Evolutionary conservation across 2,113 vertebrate species (phyloP), one percentile per base, ranked within the genome.

Genomic region (Crotalus tigris): DNA sequence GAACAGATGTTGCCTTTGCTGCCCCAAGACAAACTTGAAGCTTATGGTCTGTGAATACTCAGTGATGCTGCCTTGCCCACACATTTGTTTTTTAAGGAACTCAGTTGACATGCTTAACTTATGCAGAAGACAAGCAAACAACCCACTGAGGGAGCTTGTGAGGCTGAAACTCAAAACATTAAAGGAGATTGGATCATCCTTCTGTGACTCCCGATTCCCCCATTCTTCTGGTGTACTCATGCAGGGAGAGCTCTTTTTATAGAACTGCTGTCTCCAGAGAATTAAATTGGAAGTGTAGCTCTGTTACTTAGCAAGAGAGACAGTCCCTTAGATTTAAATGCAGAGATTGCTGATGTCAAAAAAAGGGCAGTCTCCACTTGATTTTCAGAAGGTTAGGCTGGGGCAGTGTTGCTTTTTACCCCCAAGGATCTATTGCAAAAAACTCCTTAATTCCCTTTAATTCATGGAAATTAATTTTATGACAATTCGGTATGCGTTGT

Each of bases 401-500:
- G 93, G 49, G 64, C 2, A 46, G 1, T 9, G 64, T 75, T 12
- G 58, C 9, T 13, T 44, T 95, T 94, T 93, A 5, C 92, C 75
- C 15, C 88, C 87, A 24, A 91, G 2, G 10, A 29, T 6, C 26
- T 91, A 4, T 57, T 19, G 3, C 49, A 15, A 1, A 53, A 12
- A 51, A 51, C 1, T 55, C 0, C 4, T 91, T 94, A 75, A 9
- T 55, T 93, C 1, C 1, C 1, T 59, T 86, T 96, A n/a, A 23
- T 19, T 57, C 90, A 51, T 0, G 94, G 64, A 57, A 92, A 44
- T 53, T 61, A 9, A 58, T 2, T 3, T 33, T 29, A 87, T 26
- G 61, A 91, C 85, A 93, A 89, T n/a, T 92, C 33, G 11, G 54
- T n/a, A 69, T 58, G 15, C 88, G 94, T 5, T 29, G n/a, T 93